Evolutionary conservation across 1,140 invertebrate genomes (phyloP).

Genomic region (Hormaphis cornu): DNA sequence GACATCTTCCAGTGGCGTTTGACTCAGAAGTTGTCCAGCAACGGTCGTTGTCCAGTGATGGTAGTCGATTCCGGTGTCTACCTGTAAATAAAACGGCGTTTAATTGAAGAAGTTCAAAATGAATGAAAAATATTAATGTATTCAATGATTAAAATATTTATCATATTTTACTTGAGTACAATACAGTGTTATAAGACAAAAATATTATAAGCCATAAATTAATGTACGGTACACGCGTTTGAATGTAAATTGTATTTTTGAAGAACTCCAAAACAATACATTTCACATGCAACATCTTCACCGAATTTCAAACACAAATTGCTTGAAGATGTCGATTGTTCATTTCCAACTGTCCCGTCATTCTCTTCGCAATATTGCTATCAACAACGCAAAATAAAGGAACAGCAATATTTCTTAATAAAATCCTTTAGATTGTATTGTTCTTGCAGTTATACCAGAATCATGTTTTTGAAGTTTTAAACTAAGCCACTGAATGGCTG

Average conservation of each 20-base stretch:
- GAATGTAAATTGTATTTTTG: too few relatives aligned
- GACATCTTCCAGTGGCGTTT: slow-evolving; percentile 53
- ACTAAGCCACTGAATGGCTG: background rate
- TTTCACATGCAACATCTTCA: background rate
- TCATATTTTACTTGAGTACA: too few relatives aligned
- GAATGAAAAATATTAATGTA: too few relatives aligned
- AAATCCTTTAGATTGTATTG: background rate
- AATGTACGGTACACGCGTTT: too few relatives aligned
- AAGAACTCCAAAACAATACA: too few relatives aligned
- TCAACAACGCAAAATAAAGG: background rate
- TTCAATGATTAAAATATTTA: too few relatives aligned
- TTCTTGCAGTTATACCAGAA: background rate
- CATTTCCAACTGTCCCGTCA: too few relatives aligned
- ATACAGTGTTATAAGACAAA: too few relatives aligned
- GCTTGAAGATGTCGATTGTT: background rate
- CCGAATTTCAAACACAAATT: background rate
- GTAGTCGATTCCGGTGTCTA: slow-evolving; percentile 48
- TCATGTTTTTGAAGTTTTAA: background rate
- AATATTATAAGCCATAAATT: too few relatives aligned
- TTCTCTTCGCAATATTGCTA: background rate
- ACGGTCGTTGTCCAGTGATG: slow-evolving; percentile 54
- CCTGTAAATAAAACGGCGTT: slow-evolving; percentile 46
- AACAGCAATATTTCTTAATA: background rate
- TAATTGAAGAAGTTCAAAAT: too few relatives aligned
- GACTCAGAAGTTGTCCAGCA: slow-evolving; percentile 52